Evolutionary conservation across 2,888 invertebrate species (phyloP), one percentile per base, ranked within the genome.

Genomic region (Anarsia innoxiella): DNA sequence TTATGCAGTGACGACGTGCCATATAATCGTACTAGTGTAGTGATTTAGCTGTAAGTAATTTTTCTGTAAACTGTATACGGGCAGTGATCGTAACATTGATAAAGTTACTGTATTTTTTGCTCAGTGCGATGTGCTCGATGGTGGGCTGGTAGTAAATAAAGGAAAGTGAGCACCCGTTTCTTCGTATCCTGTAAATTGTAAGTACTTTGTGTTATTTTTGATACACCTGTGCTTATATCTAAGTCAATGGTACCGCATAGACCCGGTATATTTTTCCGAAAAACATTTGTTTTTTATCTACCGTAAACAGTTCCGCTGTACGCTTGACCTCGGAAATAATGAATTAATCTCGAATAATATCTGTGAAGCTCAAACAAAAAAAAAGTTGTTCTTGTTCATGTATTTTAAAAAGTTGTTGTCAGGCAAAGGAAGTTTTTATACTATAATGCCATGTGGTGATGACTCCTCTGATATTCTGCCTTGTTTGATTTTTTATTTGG

Each of bases 141-240:
- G 64, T 63, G 65, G 55, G 60, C 57, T 59, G 49, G 42, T 53
- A 56, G 62, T 63, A 66, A 64, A 59, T 65, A 64, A 56, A 58
- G 48, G 52, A 43, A 51, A 55, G 43, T 44, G 44, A 50, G 48
- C 41, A 44, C 44, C 42, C 26, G 27, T 35, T 36, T 36, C 32
- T 13, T 6, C 25, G 9, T 30, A n/a, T 10, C 25, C 35, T 28
- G 35, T 13, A 12, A 16, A 28, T 23, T 28, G 35, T 35, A n/a
- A 35, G 35, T 35, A 35, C 23, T 27, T 2, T 19, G 16, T 35
- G 10, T 28, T 25, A 25, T 25, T n/a, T 25, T 25, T 25, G 19
- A 3, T 25, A 19, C 6, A 19, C 6, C 6, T 19, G 6, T 19
- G 19, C 19, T 5, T 19, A 6, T 5, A 19, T 5, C 19, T 19